phyloP scores from a whole-genome alignment of 2,113 vertebrate species.

The Paratilapia polleni region DNA sequence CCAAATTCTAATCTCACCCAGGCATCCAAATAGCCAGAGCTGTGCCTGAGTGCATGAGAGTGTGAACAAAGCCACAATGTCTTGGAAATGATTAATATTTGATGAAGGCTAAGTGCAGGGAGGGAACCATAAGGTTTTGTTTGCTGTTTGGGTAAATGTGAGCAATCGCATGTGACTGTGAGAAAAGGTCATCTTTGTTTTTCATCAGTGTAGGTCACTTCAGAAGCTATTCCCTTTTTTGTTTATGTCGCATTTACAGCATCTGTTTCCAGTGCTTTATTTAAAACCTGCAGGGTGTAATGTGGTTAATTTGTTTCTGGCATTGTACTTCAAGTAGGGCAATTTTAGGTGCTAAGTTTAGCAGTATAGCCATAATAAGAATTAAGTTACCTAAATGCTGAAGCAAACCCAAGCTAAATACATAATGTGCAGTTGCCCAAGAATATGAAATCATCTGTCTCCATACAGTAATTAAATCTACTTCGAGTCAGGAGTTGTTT shows the following conservation, averaged over 20 bases:
- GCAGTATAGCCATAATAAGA: not conserved
- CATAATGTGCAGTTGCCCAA: not conserved
- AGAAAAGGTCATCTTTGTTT: constrained; percentile 71
- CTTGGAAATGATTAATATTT: constrained; percentile 67
- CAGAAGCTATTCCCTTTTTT: not conserved
- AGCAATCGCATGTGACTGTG: constrained; percentile 50
- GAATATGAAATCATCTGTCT: not conserved
- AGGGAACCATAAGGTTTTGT: constrained; percentile 42
- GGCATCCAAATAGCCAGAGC: not conserved
- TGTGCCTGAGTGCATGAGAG: constrained; percentile 18
- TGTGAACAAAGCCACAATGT: constrained; percentile 54
- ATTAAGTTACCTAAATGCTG: not conserved
- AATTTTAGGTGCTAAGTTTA: not conserved
- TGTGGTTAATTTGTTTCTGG: not conserved
- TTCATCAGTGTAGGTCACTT: constrained; percentile 36
- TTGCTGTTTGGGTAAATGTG: constrained; percentile 51
- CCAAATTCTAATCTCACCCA: not conserved
- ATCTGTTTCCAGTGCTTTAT: not conserved
- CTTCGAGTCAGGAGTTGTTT: not conserved
- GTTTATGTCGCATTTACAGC: not conserved
- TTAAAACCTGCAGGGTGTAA: constrained; percentile 12
- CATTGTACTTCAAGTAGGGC: constrained; percentile 3
- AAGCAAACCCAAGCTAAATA: not conserved
- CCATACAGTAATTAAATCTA: not conserved
- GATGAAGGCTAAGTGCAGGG: constrained; percentile 68